Percentiles rank a stretch among this genome's conserved stretches.
Evolutionary conservation across 2,888 invertebrate species (phyloP).

Genomic region (Stenolophus ochropezus): DNA sequence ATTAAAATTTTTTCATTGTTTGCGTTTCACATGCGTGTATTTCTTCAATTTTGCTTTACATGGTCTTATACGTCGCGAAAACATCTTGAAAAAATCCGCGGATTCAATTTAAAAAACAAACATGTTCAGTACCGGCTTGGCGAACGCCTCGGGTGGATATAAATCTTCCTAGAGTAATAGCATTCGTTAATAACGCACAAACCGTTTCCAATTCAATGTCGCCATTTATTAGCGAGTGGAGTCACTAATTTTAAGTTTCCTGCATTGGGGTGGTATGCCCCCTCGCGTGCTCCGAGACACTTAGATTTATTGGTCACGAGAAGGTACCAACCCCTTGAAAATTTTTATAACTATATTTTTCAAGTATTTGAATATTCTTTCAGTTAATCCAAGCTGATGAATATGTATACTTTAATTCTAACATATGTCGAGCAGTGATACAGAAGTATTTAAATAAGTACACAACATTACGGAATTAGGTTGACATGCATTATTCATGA

Average conservation of each 20-base stretch:
- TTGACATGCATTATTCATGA: background rate
- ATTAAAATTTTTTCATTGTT: no score
- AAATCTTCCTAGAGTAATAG: constrained; percentile 18
- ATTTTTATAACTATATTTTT: constrained; percentile 43
- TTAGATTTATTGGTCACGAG: constrained; percentile 46
- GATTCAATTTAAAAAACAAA: no score
- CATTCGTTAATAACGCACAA: constrained; percentile 42
- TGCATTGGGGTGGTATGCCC: background rate
- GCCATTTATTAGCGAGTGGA: constrained; percentile 32
- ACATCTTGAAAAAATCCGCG: no score
- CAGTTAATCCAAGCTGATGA: constrained; percentile 12
- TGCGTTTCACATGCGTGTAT: no score
- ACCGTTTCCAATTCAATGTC: constrained; percentile 43
- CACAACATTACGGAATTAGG: background rate
- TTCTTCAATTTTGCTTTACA: no score
- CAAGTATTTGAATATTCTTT: constrained; percentile 1
- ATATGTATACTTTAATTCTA: constrained; percentile 14
- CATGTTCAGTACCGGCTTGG: no score
- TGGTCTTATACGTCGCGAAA: no score
- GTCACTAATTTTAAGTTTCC: constrained; percentile 37
- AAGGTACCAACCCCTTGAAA: constrained; percentile 23
- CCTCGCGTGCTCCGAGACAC: constrained; percentile 20
- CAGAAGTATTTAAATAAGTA: background rate
- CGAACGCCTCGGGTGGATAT: no score
- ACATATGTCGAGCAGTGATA: background rate